Conservation (phyloP, 2,113 vertebrate genomes). For the Macrotis lagotis region DNA sequence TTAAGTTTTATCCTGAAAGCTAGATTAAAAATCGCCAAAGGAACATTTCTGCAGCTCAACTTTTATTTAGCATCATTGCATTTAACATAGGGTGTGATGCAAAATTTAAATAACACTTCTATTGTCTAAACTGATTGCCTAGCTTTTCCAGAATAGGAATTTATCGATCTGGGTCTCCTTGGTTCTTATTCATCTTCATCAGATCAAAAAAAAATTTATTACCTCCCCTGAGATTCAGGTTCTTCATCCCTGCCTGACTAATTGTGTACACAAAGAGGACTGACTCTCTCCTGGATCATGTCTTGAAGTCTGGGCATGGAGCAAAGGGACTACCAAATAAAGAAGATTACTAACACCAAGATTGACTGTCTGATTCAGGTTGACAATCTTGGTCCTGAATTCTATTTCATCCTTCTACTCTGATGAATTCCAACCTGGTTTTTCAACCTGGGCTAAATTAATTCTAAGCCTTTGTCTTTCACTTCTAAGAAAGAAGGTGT, state of each 20-base stretch:
- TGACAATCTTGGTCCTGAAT: background rate
- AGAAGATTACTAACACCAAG: background rate
- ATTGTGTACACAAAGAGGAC: background rate
- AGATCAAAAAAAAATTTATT: background rate
- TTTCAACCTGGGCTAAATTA: background rate
- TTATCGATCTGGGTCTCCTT: background rate
- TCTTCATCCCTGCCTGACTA: background rate
- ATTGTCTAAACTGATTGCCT: background rate
- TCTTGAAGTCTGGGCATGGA: background rate
- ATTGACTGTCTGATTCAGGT: accelerated
- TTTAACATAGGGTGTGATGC: background rate
- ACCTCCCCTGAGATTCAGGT: background rate
- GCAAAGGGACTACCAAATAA: background rate
- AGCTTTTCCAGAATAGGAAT: background rate
- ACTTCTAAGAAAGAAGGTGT: background rate
- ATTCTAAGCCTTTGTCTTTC: background rate
- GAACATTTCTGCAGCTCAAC: background rate
- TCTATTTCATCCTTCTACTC: background rate
- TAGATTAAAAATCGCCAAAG: background rate
- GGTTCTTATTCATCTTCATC: background rate
- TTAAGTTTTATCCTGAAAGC: background rate
- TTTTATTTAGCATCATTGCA: background rate
- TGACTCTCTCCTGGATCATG: background rate
- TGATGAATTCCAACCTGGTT: background rate
- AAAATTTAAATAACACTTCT: background rate